Evolutionary conservation across 2,888 invertebrate genomes (phyloP).

Genomic region (Girardia tigrina): DNA sequence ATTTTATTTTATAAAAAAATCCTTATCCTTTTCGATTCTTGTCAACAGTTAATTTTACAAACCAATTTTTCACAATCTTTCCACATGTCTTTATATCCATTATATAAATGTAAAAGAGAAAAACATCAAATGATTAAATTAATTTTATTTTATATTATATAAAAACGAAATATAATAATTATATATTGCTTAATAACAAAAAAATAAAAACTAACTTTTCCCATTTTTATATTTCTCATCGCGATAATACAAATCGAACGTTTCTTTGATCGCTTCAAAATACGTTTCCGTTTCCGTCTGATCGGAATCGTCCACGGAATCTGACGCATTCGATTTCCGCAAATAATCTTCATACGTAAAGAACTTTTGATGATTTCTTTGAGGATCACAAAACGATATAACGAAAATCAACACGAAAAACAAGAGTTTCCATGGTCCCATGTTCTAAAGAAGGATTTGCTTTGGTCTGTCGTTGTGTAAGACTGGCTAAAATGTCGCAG

Average conservation of each 20-base stretch:
- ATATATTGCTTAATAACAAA: neutral
- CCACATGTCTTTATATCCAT: no score
- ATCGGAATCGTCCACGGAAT: neutral
- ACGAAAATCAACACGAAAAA: neutral
- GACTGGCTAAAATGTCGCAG: neutral
- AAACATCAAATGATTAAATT: no score
- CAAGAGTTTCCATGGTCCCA: neutral
- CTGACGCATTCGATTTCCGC: neutral
- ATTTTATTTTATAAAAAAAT: no score
- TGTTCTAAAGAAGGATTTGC: neutral
- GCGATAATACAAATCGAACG: neutral
- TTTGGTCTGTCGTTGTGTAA: no score
- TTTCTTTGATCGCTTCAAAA: constrained; percentile 4
- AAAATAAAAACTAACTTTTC: neutral
- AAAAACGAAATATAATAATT: neutral
- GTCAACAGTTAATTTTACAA: no score
- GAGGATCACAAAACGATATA: neutral
- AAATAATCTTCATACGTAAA: neutral
- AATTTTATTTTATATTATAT: no score
- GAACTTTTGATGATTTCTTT: neutral
- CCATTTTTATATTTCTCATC: neutral
- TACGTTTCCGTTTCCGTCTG: neutral
- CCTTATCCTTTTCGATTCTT: no score
- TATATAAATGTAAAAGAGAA: no score
- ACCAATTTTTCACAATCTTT: no score